Evolutionary conservation across 2,888 invertebrate genomes (phyloP), one percentile per base, ranked within the genome.

Genomic region (Apamea epomidion): DNA sequence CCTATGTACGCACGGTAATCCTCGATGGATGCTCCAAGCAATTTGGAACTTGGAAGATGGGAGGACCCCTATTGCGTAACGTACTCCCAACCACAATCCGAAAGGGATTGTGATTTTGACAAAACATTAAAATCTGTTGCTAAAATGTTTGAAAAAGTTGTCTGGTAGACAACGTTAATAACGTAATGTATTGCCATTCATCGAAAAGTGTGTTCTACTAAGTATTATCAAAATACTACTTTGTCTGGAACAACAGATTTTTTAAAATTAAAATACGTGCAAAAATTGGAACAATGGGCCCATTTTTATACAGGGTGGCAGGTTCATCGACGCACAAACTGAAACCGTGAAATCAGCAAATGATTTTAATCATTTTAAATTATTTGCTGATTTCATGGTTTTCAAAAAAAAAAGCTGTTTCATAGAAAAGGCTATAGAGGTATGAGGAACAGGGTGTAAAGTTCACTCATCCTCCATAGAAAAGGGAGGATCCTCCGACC

Each of bases 1-100:
- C 76, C 74, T 81, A 71, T 62, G 74, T 83, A 72, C 76, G 78
- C 78, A 82, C 71, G 25, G 79, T 89, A 90, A 90, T 86, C 87
- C 85, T 76, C 74, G 64, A 86, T 89, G 76, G 88, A 82, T 84
- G 84, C 81, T 78, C 60, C 74, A 65, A 72, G 79, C 78, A 51
- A 84, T 88, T 85, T 67, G 82, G 80, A 78, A 86, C 85, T 86
- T 80, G 62, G 58, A 78, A 83, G 82, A 89, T 65, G 74, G 68
- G 69, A 45, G 68, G 16, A 51, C 6, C 62, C 18, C 42, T 8
- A 64, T 37, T 81, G 16, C 32, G 42, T 45, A 37, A 45, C 16
- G n/a, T 8, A n/a, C n/a, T 60, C 25, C 21, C 14, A 76, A 62
- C 51, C 25, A 62, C 7, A 42, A 80, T 62, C 18, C 10, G 12